phyloP scores from a whole-genome alignment of 2,797 vertebrate genomes.

The Platalea minor region DNA sequence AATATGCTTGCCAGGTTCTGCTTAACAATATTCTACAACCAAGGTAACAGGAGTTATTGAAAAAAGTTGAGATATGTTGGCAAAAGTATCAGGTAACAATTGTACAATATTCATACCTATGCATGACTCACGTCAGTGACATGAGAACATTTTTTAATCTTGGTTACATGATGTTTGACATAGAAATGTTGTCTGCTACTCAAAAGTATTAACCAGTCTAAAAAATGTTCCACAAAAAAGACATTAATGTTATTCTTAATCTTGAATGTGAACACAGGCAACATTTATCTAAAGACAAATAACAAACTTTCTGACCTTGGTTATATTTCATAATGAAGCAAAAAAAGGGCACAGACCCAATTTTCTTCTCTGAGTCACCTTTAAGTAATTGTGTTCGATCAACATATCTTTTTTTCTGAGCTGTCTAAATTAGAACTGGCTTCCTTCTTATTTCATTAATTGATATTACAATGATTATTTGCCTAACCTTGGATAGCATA shows the following conservation, averaged over 20 bases:
- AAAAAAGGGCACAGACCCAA: background rate
- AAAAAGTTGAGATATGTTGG: background rate
- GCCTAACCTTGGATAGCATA: background rate
- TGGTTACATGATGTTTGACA: background rate
- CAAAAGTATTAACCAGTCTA: background rate
- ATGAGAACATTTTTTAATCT: background rate
- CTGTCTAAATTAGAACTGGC: background rate
- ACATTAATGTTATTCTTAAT: background rate
- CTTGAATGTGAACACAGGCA: background rate
- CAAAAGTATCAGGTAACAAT: background rate
- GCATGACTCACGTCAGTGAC: background rate
- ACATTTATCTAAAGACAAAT: background rate
- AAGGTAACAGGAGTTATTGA: background rate
- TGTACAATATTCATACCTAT: background rate
- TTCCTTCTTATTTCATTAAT: slow-evolving; percentile 2
- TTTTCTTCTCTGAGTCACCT: background rate
- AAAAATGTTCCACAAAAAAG: background rate
- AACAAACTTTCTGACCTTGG: background rate
- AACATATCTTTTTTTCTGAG: background rate
- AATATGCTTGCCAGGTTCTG: background rate
- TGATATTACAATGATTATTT: background rate
- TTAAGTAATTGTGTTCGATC: background rate
- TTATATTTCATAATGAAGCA: background rate
- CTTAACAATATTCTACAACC: background rate
- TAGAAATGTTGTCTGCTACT: background rate